Conservation (phyloP, 2,113 vertebrate species). For the Australoheros scitulus region DNA sequence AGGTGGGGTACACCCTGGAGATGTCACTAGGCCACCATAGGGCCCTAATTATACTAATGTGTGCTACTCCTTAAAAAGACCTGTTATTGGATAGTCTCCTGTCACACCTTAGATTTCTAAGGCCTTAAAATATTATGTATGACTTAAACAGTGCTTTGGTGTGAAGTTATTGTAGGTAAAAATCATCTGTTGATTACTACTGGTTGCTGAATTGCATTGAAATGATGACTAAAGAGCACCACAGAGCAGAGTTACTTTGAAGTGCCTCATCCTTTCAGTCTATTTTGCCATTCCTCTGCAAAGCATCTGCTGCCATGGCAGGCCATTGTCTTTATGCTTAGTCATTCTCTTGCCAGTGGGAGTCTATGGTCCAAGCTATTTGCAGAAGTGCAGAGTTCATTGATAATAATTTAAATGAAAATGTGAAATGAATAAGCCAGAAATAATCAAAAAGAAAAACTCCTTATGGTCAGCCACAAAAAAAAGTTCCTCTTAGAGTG, state of each 20-base stretch:
- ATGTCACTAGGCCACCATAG: too few relatives aligned
- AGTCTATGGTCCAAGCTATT: slow-evolving; percentile 41
- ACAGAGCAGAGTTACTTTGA: slow-evolving; percentile 27
- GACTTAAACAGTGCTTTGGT: slow-evolving; percentile 44
- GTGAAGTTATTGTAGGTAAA: slow-evolving; percentile 29
- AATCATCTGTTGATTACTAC: slow-evolving; percentile 57
- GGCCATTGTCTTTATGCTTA: slow-evolving; percentile 65
- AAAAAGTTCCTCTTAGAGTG: slow-evolving; percentile 12
- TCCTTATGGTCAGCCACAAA: slow-evolving; percentile 5
- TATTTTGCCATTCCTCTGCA: slow-evolving; percentile 45
- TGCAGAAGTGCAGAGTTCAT: slow-evolving; percentile 43
- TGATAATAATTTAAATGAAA: slow-evolving; percentile 48
- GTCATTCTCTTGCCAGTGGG: slow-evolving; percentile 53
- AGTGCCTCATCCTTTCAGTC: slow-evolving; percentile 37
- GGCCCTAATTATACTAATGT: too few relatives aligned
- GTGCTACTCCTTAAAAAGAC: too few relatives aligned
- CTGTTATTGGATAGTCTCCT: too few relatives aligned
- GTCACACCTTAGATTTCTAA: too few relatives aligned
- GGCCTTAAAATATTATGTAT: background rate
- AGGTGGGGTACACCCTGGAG: too few relatives aligned
- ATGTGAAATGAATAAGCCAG: slow-evolving; percentile 33
- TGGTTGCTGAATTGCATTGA: slow-evolving; percentile 44
- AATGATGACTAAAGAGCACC: slow-evolving; percentile 62
- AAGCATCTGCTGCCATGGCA: slow-evolving; percentile 59
- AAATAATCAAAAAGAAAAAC: slow-evolving; percentile 29